Percentiles rank a stretch among this genome's conserved stretches.
These are phyloP conservation scores for Cyanistes caeruleus DNA, from an alignment of 2,113 vertebrate species.

Conservation along the genomic window DNA sequence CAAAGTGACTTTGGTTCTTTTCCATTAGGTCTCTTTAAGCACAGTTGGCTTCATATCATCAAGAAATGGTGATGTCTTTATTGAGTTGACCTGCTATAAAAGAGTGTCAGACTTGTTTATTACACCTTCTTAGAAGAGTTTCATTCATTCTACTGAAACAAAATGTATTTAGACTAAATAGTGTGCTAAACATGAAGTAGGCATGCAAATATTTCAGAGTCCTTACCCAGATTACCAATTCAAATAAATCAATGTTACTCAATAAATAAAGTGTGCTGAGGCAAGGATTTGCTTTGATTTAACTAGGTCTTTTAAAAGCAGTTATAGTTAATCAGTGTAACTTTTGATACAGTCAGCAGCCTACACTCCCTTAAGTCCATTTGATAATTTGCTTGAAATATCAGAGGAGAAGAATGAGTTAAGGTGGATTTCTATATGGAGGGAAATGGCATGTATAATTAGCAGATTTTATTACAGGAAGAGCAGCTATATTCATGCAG, in stretches of 20 bases:
- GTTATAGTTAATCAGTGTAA: neutral
- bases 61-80: conserved; percentile 14
- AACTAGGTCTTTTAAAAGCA: neutral
- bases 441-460: neutral
- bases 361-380: neutral
- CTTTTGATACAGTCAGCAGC: neutral
- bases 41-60: conserved; percentile 3
- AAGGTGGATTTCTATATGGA: neutral
- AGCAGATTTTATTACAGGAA: neutral
- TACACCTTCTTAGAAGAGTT: conserved; percentile 36
- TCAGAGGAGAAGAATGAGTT: neutral
- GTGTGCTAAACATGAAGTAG: neutral
- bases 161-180: conserved; percentile 32
- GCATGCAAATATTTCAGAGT: conserved; percentile 18
- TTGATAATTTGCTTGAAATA: neutral
- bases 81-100: conserved; percentile 32
- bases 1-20: neutral
- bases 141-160: neutral
- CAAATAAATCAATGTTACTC: neutral
- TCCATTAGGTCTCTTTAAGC: neutral
- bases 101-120: conserved; percentile 35
- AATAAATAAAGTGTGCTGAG: neutral
- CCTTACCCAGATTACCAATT: conserved; percentile 4
- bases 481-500: neutral
- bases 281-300: conserved; percentile 1